phyloP scores from a whole-genome alignment of 2,113 vertebrate genomes.

The Pygoscelis adeliae region DNA sequence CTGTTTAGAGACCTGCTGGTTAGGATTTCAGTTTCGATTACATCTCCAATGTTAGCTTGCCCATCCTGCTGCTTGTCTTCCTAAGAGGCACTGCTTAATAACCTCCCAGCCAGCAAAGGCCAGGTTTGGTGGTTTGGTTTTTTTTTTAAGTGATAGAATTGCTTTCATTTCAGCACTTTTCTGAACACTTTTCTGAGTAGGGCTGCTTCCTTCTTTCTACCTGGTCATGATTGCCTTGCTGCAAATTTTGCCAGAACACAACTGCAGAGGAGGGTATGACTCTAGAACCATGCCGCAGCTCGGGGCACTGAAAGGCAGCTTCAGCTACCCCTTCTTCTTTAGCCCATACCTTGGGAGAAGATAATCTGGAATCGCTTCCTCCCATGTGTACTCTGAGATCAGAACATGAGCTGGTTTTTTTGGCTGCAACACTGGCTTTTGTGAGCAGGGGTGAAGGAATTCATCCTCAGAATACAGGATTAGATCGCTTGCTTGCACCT shows the following conservation, averaged over 20 bases:
- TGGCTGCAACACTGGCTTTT: neutral
- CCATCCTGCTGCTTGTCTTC: neutral
- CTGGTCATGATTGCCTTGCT: neutral
- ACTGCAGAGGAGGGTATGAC: neutral
- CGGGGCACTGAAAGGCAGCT: neutral
- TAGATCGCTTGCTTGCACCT: neutral
- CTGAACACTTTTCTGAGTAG: neutral
- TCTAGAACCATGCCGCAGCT: conserved; percentile 17
- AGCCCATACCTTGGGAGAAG: conserved; percentile 9
- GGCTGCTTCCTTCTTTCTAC: neutral
- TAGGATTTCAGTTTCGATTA: neutral
- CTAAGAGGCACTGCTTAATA: neutral
- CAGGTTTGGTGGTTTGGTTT: neutral
- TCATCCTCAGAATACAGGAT: conserved; percentile 37
- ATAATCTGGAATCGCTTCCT: conserved; percentile 3
- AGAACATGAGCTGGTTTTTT: neutral
- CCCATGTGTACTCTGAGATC: conserved; percentile 25
- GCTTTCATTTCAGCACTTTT: no score
- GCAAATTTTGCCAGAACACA: neutral
- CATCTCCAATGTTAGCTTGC: neutral
- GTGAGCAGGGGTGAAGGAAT: conserved; percentile 18
- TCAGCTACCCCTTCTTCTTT: neutral
- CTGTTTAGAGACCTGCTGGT: neutral
- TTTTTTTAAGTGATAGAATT: no score
- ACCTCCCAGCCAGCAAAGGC: neutral